These are phyloP conservation scores for Helostoma temminkii DNA, from an alignment of 2,797 vertebrate genomes.

Conservation along the genomic window DNA sequence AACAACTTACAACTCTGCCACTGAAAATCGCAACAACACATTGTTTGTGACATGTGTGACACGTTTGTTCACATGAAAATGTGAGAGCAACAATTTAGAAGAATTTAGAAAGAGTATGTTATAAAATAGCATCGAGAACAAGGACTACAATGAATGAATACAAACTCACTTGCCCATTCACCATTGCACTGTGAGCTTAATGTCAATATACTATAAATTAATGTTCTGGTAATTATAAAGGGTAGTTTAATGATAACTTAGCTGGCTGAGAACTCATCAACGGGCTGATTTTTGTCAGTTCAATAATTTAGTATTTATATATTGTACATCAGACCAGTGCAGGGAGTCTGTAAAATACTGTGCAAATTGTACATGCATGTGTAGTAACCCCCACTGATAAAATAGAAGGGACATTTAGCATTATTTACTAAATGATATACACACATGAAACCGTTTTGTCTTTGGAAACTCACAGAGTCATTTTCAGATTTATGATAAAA, in stretches of 20 bases:
- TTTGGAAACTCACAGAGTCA: constrained; percentile 33
- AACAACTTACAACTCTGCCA: constrained; percentile 1
- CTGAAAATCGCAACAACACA: constrained; percentile 13
- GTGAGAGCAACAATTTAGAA: constrained; percentile 8
- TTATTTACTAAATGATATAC: constrained; percentile 20
- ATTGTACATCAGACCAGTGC: background rate
- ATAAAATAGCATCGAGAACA: constrained; percentile 7
- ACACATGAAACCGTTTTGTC: constrained; percentile 17
- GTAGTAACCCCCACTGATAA: no score
- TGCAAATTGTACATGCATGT: constrained; percentile 16
- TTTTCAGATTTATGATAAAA: constrained; percentile 48
- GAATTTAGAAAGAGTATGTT: background rate
- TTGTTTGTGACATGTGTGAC: constrained; percentile 20
- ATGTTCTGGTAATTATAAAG: constrained; percentile 49
- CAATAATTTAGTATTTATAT: background rate
- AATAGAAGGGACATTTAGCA: no score
- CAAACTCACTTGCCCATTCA: constrained; percentile 12
- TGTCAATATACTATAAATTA: constrained; percentile 26
- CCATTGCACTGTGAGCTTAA: constrained; percentile 45
- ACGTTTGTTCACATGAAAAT: constrained; percentile 10
- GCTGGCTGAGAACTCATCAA: constrained; percentile 16
- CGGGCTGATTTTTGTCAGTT: background rate
- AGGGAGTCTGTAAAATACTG: background rate
- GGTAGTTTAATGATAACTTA: constrained; percentile 39
- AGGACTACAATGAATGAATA: constrained; percentile 3